These are phyloP conservation scores for Acronicta aceris DNA, from an alignment of 2,888 invertebrate species.

Conservation along the genomic window DNA sequence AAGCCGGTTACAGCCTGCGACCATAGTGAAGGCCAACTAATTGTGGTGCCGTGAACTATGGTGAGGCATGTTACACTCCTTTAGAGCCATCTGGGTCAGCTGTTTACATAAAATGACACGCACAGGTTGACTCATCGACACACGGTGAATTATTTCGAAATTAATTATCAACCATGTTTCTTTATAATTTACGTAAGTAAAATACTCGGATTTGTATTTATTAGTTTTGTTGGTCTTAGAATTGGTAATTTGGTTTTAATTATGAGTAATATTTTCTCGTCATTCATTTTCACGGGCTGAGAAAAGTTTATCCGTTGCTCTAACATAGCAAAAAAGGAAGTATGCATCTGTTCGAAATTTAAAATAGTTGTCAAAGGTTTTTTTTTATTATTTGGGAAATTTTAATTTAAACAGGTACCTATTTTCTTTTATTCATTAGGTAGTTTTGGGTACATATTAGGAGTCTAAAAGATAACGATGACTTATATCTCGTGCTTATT, in stretches of 20 bases:
- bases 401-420: too few relatives aligned
- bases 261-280: not conserved
- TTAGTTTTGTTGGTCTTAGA: not conserved
- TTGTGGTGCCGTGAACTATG: constrained; percentile 41
- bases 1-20: constrained; percentile 37
- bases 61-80: constrained; percentile 22
- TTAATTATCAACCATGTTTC: constrained; percentile 48
- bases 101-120: constrained; percentile 72
- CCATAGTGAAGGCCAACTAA: constrained; percentile 46
- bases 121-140: constrained; percentile 67
- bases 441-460: too few relatives aligned
- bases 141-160: constrained; percentile 65
- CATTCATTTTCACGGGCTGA: not conserved
- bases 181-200: constrained; percentile 49
- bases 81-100: constrained; percentile 72
- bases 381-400: too few relatives aligned
- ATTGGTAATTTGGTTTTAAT: not conserved
- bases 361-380: not conserved
- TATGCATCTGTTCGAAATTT: not conserved
- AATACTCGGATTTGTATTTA: constrained; percentile 29
- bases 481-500: too few relatives aligned
- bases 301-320: not conserved
- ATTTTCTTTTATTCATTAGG: too few relatives aligned
- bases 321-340: not conserved
- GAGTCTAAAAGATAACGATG: too few relatives aligned